Evolutionary conservation across 2,113 vertebrate genomes (phyloP).

Genomic region (Sinocyclocheilus rhinocerous): DNA sequence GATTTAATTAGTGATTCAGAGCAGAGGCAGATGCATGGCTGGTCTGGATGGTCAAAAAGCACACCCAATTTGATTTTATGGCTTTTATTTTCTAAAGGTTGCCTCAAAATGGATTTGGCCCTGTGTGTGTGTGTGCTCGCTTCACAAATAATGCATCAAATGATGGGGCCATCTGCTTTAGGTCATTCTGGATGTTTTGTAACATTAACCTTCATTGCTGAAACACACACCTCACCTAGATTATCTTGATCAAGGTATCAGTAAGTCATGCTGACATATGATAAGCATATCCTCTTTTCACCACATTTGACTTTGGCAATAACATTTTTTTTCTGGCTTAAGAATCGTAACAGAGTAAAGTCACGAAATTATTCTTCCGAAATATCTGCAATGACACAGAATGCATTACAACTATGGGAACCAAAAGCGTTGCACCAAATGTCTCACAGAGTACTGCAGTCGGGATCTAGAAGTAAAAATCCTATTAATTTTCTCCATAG

Average conservation of each 20-base stretch:
- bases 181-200: neutral
- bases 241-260: conserved; percentile 31
- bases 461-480: neutral
- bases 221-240: neutral
- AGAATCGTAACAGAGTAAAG: neutral
- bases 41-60: neutral
- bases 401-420: neutral
- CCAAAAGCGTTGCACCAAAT: neutral
- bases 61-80: conserved; percentile 19
- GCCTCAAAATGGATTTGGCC: neutral
- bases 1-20: conserved; percentile 43
- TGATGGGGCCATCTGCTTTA: conserved; percentile 16
- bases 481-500: neutral
- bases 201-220: conserved; percentile 15
- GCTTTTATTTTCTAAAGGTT: conserved; percentile 36
- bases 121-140: neutral
- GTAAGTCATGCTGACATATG: neutral
- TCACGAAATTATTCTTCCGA: neutral
- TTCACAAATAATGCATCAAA: conserved; percentile 6
- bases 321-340: neutral
- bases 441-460: neutral
- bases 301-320: neutral
- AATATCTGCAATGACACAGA: neutral
- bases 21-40: conserved; percentile 1
- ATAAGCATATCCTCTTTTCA: neutral